These are phyloP conservation scores for Rousettus madagascariensis DNA, from an alignment of 2,797 vertebrate genomes.

Conservation along the genomic window DNA sequence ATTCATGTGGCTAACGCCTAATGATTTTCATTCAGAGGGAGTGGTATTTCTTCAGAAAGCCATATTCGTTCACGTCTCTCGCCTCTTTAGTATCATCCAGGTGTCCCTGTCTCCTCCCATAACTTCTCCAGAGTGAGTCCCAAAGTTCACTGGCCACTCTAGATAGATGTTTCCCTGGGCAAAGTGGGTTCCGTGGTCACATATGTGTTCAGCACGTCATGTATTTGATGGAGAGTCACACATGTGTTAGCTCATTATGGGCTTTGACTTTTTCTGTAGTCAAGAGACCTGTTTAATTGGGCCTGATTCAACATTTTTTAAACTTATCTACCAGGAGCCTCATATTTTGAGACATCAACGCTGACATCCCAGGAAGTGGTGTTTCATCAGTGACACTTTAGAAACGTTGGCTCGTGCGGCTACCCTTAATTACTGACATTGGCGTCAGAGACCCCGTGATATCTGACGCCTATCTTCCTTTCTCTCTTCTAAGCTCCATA, in stretches of 20 bases:
- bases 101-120: not conserved
- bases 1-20: not conserved
- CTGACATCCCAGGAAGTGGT: not conserved
- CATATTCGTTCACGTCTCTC: not conserved
- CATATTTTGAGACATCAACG: not conserved
- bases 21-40: not conserved
- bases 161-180: not conserved
- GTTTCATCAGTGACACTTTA: not conserved
- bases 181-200: accelerated
- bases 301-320: not conserved
- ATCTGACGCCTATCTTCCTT: not conserved
- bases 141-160: not conserved
- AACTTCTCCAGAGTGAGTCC: not conserved
- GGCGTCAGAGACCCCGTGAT: not conserved
- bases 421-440: not conserved
- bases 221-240: not conserved
- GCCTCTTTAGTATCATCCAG: accelerated
- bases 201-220: accelerated
- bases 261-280: not conserved
- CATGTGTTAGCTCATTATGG: not conserved
- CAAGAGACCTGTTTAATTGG: not conserved
- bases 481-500: not conserved
- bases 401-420: not conserved
- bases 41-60: not conserved
- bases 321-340: not conserved